phyloP scores from a whole-genome alignment of 2,113 vertebrate species.

The Heterochromis multidens region DNA sequence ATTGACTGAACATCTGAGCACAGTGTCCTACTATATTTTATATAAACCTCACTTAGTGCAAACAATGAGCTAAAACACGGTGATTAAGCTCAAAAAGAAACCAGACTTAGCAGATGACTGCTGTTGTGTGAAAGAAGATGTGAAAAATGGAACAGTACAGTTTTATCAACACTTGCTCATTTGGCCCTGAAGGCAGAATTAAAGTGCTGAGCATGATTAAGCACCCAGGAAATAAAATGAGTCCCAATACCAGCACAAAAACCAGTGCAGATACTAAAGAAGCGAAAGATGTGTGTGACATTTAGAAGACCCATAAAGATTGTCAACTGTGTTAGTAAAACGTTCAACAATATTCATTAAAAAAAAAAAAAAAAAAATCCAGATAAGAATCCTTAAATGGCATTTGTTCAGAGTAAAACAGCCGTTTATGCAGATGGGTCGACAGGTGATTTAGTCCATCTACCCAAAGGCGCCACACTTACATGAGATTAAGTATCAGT shows the following conservation, averaged over 20 bases:
- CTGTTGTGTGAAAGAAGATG: background rate
- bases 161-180: conserved; percentile 6
- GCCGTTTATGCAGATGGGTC: background rate
- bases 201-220: conserved; percentile 10
- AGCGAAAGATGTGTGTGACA: background rate
- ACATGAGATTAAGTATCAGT: background rate
- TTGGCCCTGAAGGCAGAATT: conserved; percentile 11
- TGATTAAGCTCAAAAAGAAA: background rate
- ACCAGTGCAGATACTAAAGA: background rate
- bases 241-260: background rate
- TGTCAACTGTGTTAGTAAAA: background rate
- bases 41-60: background rate
- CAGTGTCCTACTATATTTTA: background rate
- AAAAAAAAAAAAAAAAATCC: too few species aligned
- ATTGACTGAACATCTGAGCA: background rate
- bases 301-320: background rate
- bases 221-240: conserved; percentile 1
- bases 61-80: background rate
- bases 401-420: background rate
- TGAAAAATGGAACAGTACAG: conserved; percentile 4
- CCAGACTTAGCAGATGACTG: background rate
- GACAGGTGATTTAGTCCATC: background rate
- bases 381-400: background rate
- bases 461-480: background rate
- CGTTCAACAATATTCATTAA: background rate